Base-by-base conservation (phyloP, 2,888 invertebrate genomes). In the Atrina japonica region DNA sequence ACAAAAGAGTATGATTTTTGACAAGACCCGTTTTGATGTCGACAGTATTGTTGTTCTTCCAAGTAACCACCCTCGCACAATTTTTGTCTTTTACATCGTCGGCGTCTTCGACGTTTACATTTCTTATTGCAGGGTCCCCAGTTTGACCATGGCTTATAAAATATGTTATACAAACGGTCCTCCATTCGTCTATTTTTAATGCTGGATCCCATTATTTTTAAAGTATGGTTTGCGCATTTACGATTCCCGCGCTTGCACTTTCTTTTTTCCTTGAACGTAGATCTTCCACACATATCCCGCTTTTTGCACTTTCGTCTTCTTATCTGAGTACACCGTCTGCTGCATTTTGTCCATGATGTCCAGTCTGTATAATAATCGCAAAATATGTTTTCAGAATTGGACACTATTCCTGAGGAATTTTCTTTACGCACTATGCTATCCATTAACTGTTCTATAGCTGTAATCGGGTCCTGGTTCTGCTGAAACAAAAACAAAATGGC, bases 1-100 rank as follows among this genome's bases (percentile, higher is more conserved):
- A 67, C 66, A 29, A 77, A 53, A 3, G 66, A 72, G 68, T 75
- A 82, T n/a, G 78, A 74, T 56, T 78, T 80, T 52, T 96, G 95
- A 88, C 97, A 97, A 84, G 93, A 94, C 66, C 95, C 95, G 59
- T 95, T 95, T 78, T 95, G 94, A 47, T 94, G 93, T 88, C 95
- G 96, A 89, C 97, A 97, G 86, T 95, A 95, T 2, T 96, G 96
- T 7, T 95, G 95, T 91, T 97, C 96, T 73, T 94, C 93, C 64
- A 97, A 93, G 45, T 95, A 93, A 86, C 94, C 94, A 52, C 93
- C 93, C 1, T 94, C 94, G 85, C 97, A 97, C 80, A 95, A 92
- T 9, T 94, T 93, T 0, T 93, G 93, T 83, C 93, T 93, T 84
- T 93, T 93, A 90, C 97, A 97, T 86, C 93, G 93, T 89, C 96